Conservation (phyloP, 2,113 vertebrate species). For the Sitta europaea region DNA sequence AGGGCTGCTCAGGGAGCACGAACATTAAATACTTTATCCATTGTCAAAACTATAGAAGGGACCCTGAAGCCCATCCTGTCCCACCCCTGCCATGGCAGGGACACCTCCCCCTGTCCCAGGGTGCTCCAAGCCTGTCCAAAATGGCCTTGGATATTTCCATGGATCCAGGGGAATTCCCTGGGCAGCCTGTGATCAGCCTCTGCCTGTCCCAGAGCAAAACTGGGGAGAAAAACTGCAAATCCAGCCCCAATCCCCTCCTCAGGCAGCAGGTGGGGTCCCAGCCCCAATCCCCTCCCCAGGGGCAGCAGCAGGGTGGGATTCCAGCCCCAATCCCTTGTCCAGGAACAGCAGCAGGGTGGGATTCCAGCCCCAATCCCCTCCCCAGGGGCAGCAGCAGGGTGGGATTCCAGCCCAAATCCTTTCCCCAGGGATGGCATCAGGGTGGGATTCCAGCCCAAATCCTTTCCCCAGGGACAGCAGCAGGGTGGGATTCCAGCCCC, state of each 20-base stretch:
- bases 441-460: not conserved
- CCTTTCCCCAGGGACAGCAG: too few relatives aligned
- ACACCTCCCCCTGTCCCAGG: not conserved
- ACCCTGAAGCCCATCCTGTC: not conserved
- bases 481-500: not conserved
- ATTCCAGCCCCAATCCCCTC: not conserved
- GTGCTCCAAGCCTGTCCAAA: fast-evolving
- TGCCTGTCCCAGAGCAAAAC: not conserved
- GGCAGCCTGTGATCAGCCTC: not conserved
- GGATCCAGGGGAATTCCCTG: not conserved
- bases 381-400: not conserved
- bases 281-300: not conserved
- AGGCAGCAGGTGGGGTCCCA: not conserved
- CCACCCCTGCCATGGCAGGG: not conserved
- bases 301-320: not conserved
- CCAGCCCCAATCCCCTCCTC: not conserved
- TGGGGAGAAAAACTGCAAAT: not conserved
- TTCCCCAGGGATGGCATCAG: too few relatives aligned
- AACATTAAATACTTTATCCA: not conserved
- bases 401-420: too few relatives aligned
- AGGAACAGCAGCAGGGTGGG: too few relatives aligned
- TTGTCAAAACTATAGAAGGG: not conserved
- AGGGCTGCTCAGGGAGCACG: not conserved
- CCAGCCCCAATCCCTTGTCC: not conserved
- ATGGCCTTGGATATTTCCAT: not conserved